A percentile compares a stretch with the other conserved stretches of the same genome.
phyloP scores from a whole-genome alignment of 2,113 vertebrate genomes.

The Capra hircus region DNA sequence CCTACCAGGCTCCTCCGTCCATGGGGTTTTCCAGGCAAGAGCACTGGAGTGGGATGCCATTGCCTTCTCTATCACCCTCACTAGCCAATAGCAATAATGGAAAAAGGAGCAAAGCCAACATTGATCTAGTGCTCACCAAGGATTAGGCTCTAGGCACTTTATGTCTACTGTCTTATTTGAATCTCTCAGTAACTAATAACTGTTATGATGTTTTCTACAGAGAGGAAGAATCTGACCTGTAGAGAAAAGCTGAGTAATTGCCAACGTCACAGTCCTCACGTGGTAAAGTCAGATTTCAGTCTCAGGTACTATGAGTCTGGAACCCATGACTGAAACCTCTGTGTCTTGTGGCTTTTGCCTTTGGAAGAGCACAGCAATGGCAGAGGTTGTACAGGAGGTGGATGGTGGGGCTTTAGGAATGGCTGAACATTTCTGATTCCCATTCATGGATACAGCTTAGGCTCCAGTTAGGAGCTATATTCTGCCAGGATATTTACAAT shows the following conservation, averaged over 20 bases:
- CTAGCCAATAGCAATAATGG: background rate
- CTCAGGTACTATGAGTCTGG: background rate
- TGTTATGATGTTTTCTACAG: background rate
- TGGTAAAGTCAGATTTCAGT: background rate
- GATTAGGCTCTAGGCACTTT: background rate
- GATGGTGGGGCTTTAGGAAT: background rate
- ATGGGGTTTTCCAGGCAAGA: no score
- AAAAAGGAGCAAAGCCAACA: background rate
- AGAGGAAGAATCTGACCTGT: background rate
- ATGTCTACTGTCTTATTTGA: background rate
- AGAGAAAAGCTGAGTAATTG: background rate
- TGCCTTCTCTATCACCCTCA: background rate
- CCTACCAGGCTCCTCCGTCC: no score
- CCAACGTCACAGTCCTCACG: background rate
- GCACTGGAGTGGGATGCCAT: no score
- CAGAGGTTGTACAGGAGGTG: background rate
- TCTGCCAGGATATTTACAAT: background rate
- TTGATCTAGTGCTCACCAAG: background rate
- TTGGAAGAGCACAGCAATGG: background rate
- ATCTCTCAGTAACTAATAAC: background rate
- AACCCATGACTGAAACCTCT: background rate
- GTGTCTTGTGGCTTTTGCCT: background rate
- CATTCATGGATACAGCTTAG: background rate
- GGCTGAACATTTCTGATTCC: background rate
- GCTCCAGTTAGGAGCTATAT: background rate